Percentiles rank a stretch among this genome's conserved stretches.
Conservation (phyloP, 2,888 invertebrate species). For the Lottia scabra region DNA sequence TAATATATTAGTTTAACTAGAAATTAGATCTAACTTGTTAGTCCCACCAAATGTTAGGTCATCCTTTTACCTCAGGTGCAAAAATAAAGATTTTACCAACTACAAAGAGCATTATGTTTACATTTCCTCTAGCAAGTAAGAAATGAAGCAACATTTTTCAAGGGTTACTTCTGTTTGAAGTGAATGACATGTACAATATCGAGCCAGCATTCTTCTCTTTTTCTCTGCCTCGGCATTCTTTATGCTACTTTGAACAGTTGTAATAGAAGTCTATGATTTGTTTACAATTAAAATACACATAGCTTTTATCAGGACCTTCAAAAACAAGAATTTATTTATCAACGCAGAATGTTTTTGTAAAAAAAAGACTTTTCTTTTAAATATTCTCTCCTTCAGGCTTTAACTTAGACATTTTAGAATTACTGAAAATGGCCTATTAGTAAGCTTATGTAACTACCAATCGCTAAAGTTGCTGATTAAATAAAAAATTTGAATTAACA, state of each 20-base stretch:
- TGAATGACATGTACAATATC: background rate
- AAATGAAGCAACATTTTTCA: background rate
- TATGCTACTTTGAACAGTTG: background rate
- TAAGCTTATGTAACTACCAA: no score
- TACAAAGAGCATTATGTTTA: background rate
- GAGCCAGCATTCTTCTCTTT: background rate
- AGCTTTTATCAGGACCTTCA: background rate
- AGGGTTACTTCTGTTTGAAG: slow-evolving; percentile 2
- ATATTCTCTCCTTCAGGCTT: no score
- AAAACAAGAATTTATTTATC: slow-evolving; percentile 3
- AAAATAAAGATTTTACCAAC: background rate
- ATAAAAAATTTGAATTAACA: no score
- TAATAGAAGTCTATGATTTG: background rate
- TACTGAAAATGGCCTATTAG: no score
- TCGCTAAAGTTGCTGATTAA: no score
- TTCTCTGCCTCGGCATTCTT: background rate
- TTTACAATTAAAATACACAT: background rate
- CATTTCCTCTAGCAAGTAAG: background rate
- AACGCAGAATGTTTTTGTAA: no score
- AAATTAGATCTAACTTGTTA: no score
- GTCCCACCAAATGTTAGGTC: no score
- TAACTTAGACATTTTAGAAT: no score
- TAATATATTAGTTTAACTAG: no score
- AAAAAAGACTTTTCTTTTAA: no score
- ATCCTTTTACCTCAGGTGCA: background rate